Base-by-base conservation (phyloP, 2,797 vertebrate genomes). In the Pangasius sanitwongsei region DNA sequence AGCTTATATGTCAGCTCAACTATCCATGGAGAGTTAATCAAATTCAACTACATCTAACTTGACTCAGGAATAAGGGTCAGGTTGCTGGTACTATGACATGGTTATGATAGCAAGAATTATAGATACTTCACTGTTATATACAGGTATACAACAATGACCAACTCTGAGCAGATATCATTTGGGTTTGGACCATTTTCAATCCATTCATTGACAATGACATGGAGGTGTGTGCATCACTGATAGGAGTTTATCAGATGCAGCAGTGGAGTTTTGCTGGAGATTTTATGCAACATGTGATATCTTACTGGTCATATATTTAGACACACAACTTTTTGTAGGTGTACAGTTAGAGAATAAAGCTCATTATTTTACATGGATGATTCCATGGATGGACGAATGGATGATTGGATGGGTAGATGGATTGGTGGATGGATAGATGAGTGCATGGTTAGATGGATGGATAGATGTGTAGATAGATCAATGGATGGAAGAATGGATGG, bases 1-100 rank as follows among this genome's bases (percentile, higher is more conserved):
- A 70, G 61, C 41, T 75, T 78, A 11, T 84, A 37, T 59, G 70
- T 85, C 41, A 67, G 63, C 72, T 87, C 4, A 25, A 53, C 72
- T 48, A 88, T 28, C 50, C 59, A 65, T 72, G 1, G 6, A 12
- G 1, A 1, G 74, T 44, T 53, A 25, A 41, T 70, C 84, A 25
- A 69, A 84, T 53, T 69, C 3, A 34, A 0, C 7, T 31, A n/a
- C 28, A 67, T 48, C 13, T 1, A 50, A 34, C 1, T 12, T 16
- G 81, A 84, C 16, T 31, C 41, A 4, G 82, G 25, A 65, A 65
- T n/a, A 67, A 84, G 23, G 28, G 28, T 34, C 63, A 2, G 44
- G 28, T 11, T 53, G 61, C 61, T 50, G 61, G 44, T 50, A 34
- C 15, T 50, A 18, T 5, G 28, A 67, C 31, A 48, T 18, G 41